Evolutionary conservation across 2,797 vertebrate genomes (phyloP).

Genomic region (Carcharodon carcharias): DNA sequence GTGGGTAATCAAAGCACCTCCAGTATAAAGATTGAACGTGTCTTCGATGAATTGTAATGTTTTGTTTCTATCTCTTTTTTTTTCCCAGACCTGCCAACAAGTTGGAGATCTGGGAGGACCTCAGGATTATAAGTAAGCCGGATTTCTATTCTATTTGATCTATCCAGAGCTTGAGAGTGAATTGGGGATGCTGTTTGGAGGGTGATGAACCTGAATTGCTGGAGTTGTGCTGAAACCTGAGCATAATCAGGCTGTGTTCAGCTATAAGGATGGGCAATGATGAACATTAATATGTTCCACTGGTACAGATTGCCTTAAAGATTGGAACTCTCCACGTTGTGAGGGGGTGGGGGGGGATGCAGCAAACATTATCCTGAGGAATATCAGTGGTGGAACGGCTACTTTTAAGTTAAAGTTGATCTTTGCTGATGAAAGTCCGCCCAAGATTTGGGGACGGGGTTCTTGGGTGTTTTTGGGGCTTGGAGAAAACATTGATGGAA

Average conservation of each 20-base stretch:
- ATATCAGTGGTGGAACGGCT: neutral
- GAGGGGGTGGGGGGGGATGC: neutral
- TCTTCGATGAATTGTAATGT: constrained; percentile 36
- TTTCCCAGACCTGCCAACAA: constrained; percentile 79
- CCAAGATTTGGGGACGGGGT: neutral
- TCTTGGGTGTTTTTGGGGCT: neutral
- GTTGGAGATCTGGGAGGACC: constrained; percentile 94
- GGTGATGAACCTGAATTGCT: neutral
- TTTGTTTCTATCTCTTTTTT: constrained; percentile 39
- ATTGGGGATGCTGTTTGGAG: neutral
- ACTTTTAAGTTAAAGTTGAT: neutral
- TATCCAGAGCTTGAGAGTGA: neutral
- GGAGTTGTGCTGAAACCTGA: neutral
- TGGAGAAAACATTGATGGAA: neutral
- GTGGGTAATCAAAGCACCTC: neutral
- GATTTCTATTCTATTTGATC: neutral
- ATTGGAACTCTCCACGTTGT: neutral
- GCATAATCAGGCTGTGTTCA: neutral
- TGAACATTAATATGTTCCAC: neutral
- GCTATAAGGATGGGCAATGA: neutral
- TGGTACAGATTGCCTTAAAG: neutral
- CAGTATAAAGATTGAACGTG: neutral
- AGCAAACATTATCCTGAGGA: neutral
- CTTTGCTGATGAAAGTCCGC: neutral
- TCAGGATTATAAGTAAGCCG: constrained; percentile 93